A percentile compares a stretch with the other conserved stretches of the same genome.
phyloP scores from a whole-genome alignment of 1,140 invertebrate genomes.

The Cotesia glomerata region DNA sequence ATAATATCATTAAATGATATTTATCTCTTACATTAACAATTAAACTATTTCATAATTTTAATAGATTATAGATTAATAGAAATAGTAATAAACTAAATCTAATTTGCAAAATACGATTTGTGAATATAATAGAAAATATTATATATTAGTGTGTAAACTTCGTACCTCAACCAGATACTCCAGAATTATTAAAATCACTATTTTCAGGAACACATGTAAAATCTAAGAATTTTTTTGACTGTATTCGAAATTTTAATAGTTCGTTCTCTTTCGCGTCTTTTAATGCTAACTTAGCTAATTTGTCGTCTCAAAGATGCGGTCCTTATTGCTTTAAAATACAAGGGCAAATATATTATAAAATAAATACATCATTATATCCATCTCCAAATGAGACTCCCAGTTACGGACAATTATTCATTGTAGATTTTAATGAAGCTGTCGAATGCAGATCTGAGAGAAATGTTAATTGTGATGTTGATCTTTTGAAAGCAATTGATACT shows the following conservation, averaged over 20 bases:
- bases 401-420: constrained; percentile 7
- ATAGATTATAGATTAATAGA: no score
- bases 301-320: background rate
- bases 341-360: constrained; percentile 10
- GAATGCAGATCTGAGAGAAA: background rate
- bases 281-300: constrained; percentile 19
- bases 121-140: no score
- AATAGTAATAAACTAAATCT: no score
- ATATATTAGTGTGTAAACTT: no score
- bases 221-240: constrained; percentile 12
- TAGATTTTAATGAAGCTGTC: background rate
- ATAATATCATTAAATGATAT: no score
- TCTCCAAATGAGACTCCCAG: background rate
- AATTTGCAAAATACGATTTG: no score
- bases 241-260: constrained; percentile 15
- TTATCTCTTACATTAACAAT: no score
- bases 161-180: background rate
- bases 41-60: no score
- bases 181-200: background rate
- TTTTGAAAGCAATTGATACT: constrained; percentile 2
- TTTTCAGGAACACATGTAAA: constrained; percentile 4
- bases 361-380: background rate
- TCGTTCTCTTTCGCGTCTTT: constrained; percentile 18
- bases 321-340: constrained; percentile 17
- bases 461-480: background rate